Evolutionary conservation across 1,140 invertebrate species (phyloP), one percentile per base, ranked within the genome.

Genomic region (Achatina immaculata): DNA sequence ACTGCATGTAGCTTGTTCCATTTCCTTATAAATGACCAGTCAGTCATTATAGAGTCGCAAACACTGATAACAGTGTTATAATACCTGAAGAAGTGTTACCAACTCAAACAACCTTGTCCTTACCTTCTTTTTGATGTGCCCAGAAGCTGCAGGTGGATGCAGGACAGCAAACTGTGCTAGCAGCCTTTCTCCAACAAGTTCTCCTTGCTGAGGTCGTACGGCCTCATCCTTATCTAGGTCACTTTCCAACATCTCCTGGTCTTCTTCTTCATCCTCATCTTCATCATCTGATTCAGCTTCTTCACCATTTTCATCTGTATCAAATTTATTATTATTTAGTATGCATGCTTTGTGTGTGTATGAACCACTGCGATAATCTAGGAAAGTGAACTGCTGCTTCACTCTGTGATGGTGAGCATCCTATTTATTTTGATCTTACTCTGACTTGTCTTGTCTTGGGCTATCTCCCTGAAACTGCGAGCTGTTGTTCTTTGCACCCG

Each of bases 221-320:
- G 87, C 83, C 83, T 93, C 93, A 77, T 91, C 90, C 74, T 90
- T 88, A 84, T 93, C 92, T 7, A 93, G 86, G 82, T 93, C 93
- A 71, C 90, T 88, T 81, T 93, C 93, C 85, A 93, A 87, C n/a
- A 90, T 90, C 83, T 93, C 92, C 58, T 92, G 89, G 78, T 91
- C 90, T 80, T 93, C 92, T 89, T 82, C 81, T 73, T 83, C 81
- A 72, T 80, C 78, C 42, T 81, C 82, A 42, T 83, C 82, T 42
- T 85, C 82, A 40, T 82, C 82, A 82, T 85, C 84, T 36, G 81
- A 83, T 38, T 80, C 66, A 69, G 69, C 74, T 34, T 85, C 82
- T 65, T 85, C 82, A 16, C 80, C 81, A 77, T 73, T 80, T n/a
- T 81, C 81, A 82, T 76, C 81, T 82, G 36, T 36, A 34, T n/a